These are phyloP conservation scores for Papilio helenus DNA, from an alignment of 1,140 invertebrate genomes.

Conservation along the genomic window DNA sequence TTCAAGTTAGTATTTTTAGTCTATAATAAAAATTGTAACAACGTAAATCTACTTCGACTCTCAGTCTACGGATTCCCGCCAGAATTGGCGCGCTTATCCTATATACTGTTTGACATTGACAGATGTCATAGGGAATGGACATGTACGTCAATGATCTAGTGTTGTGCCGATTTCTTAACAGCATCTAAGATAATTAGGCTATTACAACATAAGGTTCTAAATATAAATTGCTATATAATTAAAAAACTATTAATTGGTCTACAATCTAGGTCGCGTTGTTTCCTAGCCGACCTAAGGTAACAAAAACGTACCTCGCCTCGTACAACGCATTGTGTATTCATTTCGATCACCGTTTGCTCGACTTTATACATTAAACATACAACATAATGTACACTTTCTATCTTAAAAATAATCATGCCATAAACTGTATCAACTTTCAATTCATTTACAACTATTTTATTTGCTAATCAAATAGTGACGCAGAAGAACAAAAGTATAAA, in stretches of 20 bases:
- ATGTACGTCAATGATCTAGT: no score
- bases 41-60: no score
- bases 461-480: no score
- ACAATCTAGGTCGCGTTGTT: slow-evolving; percentile 8
- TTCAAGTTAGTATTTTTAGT: no score
- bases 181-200: background rate
- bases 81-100: no score
- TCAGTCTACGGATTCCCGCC: no score
- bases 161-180: no score
- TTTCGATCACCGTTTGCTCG: background rate
- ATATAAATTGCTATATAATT: background rate
- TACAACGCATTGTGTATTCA: background rate
- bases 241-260: background rate
- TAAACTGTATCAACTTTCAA: slow-evolving; percentile 1
- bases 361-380: slow-evolving; percentile 14
- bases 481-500: no score
- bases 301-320: background rate
- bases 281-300: background rate
- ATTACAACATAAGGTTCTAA: background rate
- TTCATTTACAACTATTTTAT: background rate
- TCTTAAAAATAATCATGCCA: background rate
- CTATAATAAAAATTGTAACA: no score
- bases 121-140: no score
- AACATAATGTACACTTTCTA: background rate
- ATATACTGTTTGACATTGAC: no score